Conservation (phyloP, 2,113 vertebrate genomes). For the Siniperca knerii region DNA sequence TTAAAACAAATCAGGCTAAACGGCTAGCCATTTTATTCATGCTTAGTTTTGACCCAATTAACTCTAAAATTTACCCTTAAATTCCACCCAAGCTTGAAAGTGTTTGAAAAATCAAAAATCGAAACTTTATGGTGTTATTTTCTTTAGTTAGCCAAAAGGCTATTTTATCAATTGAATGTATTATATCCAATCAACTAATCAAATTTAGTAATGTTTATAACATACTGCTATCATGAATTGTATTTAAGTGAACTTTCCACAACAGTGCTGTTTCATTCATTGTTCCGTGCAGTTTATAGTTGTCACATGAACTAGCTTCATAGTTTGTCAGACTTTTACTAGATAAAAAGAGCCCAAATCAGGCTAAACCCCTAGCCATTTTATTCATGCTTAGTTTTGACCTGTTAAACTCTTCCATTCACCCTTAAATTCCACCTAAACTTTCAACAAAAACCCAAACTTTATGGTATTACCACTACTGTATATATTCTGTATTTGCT, state of each 20-base stretch:
- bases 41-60: too few relatives aligned
- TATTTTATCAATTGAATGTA: too few relatives aligned
- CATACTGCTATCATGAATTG: not conserved
- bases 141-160: too few relatives aligned
- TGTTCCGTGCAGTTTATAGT: too few relatives aligned
- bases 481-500: not conserved
- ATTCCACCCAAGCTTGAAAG: too few relatives aligned
- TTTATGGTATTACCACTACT: too few relatives aligned
- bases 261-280: not conserved
- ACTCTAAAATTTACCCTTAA: too few relatives aligned
- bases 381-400: not conserved
- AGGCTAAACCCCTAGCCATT: not conserved
- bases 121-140: too few relatives aligned
- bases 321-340: not conserved
- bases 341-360: not conserved
- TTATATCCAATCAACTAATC: not conserved
- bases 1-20: too few relatives aligned
- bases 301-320: not conserved
- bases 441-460: not conserved
- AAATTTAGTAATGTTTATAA: not conserved
- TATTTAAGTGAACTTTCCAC: too few relatives aligned
- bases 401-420: not conserved
- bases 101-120: too few relatives aligned
- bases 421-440: not conserved
- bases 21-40: too few relatives aligned